phyloP scores from a whole-genome alignment of 2,113 vertebrate genomes.

The Aleadryas rufinucha region DNA sequence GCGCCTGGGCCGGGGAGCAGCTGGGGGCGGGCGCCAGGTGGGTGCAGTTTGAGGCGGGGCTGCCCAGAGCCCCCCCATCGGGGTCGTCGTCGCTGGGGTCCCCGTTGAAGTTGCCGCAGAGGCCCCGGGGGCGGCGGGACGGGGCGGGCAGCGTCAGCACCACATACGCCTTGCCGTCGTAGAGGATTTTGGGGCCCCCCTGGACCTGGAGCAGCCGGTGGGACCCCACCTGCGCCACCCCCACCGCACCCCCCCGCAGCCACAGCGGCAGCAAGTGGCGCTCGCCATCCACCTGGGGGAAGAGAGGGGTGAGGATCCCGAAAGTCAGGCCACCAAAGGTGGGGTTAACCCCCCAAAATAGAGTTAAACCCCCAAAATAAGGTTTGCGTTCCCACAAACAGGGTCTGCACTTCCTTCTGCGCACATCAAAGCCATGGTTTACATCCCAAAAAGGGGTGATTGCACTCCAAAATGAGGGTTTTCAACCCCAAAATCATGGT shows the following conservation, averaged over 20 bases:
- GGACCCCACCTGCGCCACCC: constrained; percentile 14
- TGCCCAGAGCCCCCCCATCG: not conserved
- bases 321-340: fast-evolving
- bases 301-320: not conserved
- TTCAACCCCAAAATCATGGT: not conserved
- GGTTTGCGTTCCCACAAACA: not conserved
- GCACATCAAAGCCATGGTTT: not conserved
- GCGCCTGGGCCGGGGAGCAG: not conserved
- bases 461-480: not conserved
- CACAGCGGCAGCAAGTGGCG: constrained; percentile 28
- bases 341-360: not conserved
- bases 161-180: constrained; percentile 40
- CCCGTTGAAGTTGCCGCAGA: constrained; percentile 68
- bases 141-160: constrained; percentile 26
- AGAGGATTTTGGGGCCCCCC: constrained; percentile 52
- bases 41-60: not conserved
- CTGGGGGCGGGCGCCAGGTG: not conserved
- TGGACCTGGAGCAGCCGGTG: not conserved
- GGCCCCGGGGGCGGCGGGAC: constrained; percentile 17
- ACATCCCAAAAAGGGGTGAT: not conserved
- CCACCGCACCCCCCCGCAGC: not conserved
- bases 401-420: no score
- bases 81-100: not conserved
- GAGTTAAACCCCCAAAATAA: not conserved
- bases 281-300: constrained; percentile 51